Base-by-base conservation (phyloP, 1,140 invertebrate species). In the Bursaphelenchus mucronatus region DNA sequence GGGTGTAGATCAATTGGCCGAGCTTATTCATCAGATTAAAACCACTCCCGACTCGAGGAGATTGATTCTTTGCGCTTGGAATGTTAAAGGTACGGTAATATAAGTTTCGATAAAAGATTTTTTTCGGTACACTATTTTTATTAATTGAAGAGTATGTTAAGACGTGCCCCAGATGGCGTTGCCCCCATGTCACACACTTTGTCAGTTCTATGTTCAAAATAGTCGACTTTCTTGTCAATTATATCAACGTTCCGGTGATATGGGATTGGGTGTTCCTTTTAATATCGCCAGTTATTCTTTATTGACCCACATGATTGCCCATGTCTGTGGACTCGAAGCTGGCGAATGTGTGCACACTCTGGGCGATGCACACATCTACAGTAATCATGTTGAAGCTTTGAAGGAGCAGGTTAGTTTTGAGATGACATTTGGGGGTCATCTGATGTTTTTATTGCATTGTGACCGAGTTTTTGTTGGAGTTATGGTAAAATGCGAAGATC, bases 221-320 rank as follows among this genome's bases (percentile, higher is more conserved):
- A 89, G 88, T 11, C 84, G 86, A 74, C 71, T 87, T 85, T 94
- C 90, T 4, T 97, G 92, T 81, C 89, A 94, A 75, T 82, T 99
- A 65, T 97, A 97, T 82, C 95, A 99, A 84, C 85, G 95, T 76
- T 96, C 93, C 67, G 94, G 91, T 15, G 95, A 99, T 83, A 92
- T 99, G 88, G 94, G 94, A 8, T 84, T 99, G 2, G 95, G 95
- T 19, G 94, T 98, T 2, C 95, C 95, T 17, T 99, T 98, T 80
- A 99, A 99, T 82, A 95, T 99, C 76, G 94, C 95, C 15, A 96
- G 92, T 67, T 98, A 99, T 84, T 87, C 94, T 1, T 80, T 98
- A 7, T 84, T 98, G 0, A 96, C 91, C 10, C 89, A 89, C 73
- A 97, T 99, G 91, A 90, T 98, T 71, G 94, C 94, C 57, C 90